These are phyloP conservation scores for Lamproptera curius DNA, from an alignment of 2,888 invertebrate genomes.

Conservation along the genomic window DNA sequence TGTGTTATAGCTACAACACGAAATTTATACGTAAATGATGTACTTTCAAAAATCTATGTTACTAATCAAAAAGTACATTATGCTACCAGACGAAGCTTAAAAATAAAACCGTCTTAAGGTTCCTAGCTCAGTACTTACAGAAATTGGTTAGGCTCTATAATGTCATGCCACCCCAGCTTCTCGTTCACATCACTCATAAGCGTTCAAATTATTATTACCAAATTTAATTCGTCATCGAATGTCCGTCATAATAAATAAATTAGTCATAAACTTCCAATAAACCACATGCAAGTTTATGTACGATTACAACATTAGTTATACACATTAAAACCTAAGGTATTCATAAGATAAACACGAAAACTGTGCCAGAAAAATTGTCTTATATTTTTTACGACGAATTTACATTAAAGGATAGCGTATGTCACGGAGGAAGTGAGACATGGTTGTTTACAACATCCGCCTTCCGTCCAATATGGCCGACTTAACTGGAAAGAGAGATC, in stretches of 20 bases:
- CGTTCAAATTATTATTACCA: neutral
- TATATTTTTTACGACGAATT: neutral
- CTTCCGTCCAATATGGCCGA: slow-evolving; percentile 7
- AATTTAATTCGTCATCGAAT: neutral
- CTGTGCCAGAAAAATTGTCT: neutral
- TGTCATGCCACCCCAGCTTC: neutral
- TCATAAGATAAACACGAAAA: neutral
- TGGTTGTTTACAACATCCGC: slow-evolving; percentile 5
- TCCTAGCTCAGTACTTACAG: too few relatives aligned
- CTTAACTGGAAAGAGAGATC: slow-evolving; percentile 10
- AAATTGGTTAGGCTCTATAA: too few relatives aligned
- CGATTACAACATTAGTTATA: too few relatives aligned
- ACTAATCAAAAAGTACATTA: too few relatives aligned
- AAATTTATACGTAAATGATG: too few relatives aligned
- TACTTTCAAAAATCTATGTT: too few relatives aligned
- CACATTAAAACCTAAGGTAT: too few relatives aligned
- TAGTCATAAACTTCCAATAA: neutral
- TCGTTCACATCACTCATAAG: neutral
- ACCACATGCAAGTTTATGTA: neutral
- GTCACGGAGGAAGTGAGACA: slow-evolving; percentile 1
- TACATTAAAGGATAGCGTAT: neutral
- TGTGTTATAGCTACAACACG: too few relatives aligned
- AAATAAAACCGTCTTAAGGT: too few relatives aligned
- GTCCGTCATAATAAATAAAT: neutral
- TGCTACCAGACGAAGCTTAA: too few relatives aligned